Evolutionary conservation across 2,797 vertebrate genomes (phyloP).

Genomic region (Pipistrellus nathusii): DNA sequence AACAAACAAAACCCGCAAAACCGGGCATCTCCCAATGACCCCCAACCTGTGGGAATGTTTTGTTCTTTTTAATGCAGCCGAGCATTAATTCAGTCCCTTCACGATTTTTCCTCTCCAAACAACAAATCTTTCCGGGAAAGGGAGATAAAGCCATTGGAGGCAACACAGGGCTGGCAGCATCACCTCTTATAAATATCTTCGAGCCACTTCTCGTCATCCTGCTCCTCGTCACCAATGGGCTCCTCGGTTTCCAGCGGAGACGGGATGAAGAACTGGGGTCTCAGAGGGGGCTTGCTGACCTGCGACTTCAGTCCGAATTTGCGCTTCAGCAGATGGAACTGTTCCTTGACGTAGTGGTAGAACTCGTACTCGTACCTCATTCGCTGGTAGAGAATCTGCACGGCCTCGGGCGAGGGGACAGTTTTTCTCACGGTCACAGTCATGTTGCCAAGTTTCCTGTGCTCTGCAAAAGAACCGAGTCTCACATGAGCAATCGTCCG

Average conservation of each 20-base stretch:
- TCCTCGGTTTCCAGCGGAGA: slow-evolving; percentile 93
- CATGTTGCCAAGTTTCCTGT: slow-evolving; percentile 97
- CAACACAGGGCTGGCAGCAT: slow-evolving; percentile 78
- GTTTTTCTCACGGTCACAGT: slow-evolving; percentile 98
- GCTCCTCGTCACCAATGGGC: slow-evolving; percentile 93
- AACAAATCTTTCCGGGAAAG: slow-evolving; percentile 82
- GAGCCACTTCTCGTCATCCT: slow-evolving; percentile 96
- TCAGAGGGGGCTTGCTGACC: slow-evolving; percentile 85
- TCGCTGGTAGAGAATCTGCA: slow-evolving; percentile 96
- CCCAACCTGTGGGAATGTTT: slow-evolving; percentile 84
- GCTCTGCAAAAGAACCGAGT: slow-evolving; percentile 89
- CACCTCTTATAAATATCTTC: slow-evolving; percentile 94
- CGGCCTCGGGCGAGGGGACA: slow-evolving; percentile 94
- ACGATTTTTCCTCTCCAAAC: slow-evolving; percentile 83
- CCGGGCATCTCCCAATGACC: slow-evolving; percentile 84
- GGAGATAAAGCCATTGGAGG: slow-evolving; percentile 77
- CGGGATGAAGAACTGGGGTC: slow-evolving; percentile 91
- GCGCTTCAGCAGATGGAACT: slow-evolving; percentile 97
- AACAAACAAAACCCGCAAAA: slow-evolving; percentile 86
- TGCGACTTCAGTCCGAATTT: slow-evolving; percentile 96
- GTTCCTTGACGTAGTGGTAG: slow-evolving; percentile 97
- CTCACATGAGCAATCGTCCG: neutral
- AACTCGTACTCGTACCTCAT: slow-evolving; percentile 98
- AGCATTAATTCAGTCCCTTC: slow-evolving; percentile 85
- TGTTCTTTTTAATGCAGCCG: slow-evolving; percentile 85